A percentile compares a stretch with the other conserved stretches of the same genome.
These are phyloP conservation scores for Melanotus villosus DNA, from an alignment of 2,888 invertebrate genomes.

Conservation along the genomic window DNA sequence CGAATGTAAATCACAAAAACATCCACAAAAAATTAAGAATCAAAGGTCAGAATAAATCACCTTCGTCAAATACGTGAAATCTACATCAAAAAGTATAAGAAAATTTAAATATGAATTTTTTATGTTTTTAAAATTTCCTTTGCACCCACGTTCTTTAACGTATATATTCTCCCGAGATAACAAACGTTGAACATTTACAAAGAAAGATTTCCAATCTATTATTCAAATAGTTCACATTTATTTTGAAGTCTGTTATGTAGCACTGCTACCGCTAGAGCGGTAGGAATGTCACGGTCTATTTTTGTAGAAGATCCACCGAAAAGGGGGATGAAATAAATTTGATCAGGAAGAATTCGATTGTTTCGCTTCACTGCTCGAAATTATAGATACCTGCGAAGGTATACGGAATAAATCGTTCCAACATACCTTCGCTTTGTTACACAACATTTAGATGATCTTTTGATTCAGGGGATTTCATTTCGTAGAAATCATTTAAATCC, in stretches of 20 bases:
- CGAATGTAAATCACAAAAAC: too few relatives aligned
- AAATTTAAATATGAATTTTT: too few relatives aligned
- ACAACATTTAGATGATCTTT: too few relatives aligned
- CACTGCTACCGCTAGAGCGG: background rate
- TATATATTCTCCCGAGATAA: conserved; percentile 1
- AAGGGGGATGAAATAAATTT: conserved; percentile 13
- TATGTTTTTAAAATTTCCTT: too few relatives aligned
- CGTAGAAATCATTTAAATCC: too few relatives aligned
- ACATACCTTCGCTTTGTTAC: too few relatives aligned
- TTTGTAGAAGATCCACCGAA: conserved; percentile 7
- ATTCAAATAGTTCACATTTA: conserved; percentile 22
- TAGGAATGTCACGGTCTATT: conserved; percentile 8
- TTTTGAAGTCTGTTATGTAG: conserved; percentile 13
- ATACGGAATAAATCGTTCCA: background rate
- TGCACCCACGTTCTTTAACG: background rate
- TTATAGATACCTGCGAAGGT: conserved; percentile 6
- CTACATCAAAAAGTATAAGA: too few relatives aligned
- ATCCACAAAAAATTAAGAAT: too few relatives aligned
- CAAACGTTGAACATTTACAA: conserved; percentile 2
- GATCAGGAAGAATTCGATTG: conserved; percentile 10
- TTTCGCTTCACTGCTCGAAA: background rate
- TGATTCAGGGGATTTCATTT: too few relatives aligned
- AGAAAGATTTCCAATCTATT: conserved; percentile 17
- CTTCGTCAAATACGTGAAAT: too few relatives aligned
- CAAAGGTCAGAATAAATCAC: too few relatives aligned